Conservation (phyloP, 1,140 invertebrate genomes). For the Bradynema listronoti region DNA sequence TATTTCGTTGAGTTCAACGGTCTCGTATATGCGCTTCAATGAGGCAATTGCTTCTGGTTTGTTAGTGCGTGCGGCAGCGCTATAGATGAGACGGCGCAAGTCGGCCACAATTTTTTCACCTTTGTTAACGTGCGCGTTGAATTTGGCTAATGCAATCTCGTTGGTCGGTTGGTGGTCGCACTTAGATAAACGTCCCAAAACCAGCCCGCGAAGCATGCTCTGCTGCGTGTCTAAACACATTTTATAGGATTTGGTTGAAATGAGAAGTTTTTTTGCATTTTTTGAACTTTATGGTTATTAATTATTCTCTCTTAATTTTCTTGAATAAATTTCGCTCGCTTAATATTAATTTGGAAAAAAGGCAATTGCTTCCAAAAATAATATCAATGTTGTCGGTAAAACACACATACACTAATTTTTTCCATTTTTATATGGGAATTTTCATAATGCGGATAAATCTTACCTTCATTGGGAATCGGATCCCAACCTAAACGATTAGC, state of each 20-base stretch:
- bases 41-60: conserved; percentile 69
- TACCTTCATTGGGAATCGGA: conserved; percentile 58
- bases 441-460: conserved; percentile 19
- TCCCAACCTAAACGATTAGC: conserved; percentile 60
- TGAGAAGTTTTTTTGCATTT: not conserved
- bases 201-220: conserved; percentile 76
- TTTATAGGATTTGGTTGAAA: not conserved
- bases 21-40: conserved; percentile 74
- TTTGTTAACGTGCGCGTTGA: conserved; percentile 67
- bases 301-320: not conserved
- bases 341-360: conserved; percentile 4
- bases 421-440: not conserved
- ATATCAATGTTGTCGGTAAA: not conserved
- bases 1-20: conserved; percentile 81
- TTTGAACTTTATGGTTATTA: not conserved
- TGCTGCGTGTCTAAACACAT: conserved; percentile 61
- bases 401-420: conserved; percentile 1
- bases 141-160: conserved; percentile 68
- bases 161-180: conserved; percentile 72
- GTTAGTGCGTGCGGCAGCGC: conserved; percentile 70
- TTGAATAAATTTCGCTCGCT: not conserved
- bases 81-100: conserved; percentile 74
- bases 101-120: conserved; percentile 72
- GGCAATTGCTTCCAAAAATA: not conserved
- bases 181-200: conserved; percentile 72